These are phyloP conservation scores for Drosophila meridiana DNA, from an alignment of 2,888 invertebrate genomes.

Conservation along the genomic window DNA sequence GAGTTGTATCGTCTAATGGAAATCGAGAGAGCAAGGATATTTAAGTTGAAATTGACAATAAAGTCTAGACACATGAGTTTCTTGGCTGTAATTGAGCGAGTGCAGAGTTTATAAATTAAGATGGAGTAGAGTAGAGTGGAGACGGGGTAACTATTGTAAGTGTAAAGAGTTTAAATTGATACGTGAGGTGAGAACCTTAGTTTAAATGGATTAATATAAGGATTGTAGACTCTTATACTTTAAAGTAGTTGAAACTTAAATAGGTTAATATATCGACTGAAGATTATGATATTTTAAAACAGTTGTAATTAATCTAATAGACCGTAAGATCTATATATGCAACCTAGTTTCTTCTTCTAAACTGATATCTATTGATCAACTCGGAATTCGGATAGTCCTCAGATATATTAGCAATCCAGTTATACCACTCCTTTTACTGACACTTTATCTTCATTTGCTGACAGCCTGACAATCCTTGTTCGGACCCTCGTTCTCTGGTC, in stretches of 20 bases:
- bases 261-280: too few species aligned
- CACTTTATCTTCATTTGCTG: conserved; percentile 2
- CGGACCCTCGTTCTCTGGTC: background rate
- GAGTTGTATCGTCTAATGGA: conserved; percentile 4
- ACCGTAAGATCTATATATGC: too few species aligned
- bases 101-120: background rate
- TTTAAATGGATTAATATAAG: background rate
- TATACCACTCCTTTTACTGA: background rate
- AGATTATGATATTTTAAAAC: too few species aligned
- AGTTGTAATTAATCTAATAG: too few species aligned
- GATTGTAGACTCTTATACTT: too few species aligned
- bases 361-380: too few species aligned
- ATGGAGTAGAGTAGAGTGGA: background rate
- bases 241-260: too few species aligned
- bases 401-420: background rate
- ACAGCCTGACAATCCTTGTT: conserved; percentile 7
- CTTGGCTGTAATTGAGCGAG: background rate
- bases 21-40: background rate
- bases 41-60: background rate
- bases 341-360: too few species aligned
- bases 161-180: background rate
- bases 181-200: too few species aligned
- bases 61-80: conserved; percentile 12
- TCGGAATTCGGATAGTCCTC: background rate
- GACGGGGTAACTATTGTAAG: background rate